Conservation (phyloP, 2,113 vertebrate genomes). For the Daphoenositta chrysoptera region DNA sequence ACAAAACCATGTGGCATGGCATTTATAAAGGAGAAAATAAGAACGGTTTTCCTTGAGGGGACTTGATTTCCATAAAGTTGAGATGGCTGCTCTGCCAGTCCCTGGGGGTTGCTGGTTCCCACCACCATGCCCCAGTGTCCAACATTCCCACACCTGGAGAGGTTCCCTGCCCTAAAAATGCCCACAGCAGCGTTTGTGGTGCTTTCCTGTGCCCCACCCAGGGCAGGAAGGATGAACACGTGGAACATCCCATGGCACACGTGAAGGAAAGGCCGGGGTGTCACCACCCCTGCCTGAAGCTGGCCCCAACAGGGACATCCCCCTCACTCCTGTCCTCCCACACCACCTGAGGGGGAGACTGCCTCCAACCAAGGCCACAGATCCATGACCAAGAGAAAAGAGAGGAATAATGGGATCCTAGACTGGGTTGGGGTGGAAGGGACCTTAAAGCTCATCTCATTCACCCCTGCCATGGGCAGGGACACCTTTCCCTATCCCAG, state of each 20-base stretch:
- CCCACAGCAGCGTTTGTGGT: not conserved
- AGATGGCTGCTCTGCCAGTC: not conserved
- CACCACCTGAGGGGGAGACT: not conserved
- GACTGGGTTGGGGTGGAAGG: too few species aligned
- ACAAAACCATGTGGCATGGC: accelerated
- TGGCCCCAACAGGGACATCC: accelerated
- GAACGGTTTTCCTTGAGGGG: not conserved
- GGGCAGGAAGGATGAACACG: accelerated
- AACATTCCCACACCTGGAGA: not conserved
- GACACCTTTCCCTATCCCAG: not conserved
- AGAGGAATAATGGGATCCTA: not conserved
- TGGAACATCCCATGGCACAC: accelerated
- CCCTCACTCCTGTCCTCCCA: not conserved
- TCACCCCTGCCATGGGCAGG: not conserved
- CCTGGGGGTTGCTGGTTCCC: not conserved
- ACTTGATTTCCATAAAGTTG: not conserved
- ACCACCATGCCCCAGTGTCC: accelerated
- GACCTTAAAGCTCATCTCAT: not conserved
- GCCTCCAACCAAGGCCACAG: not conserved
- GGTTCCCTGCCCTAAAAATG: not conserved
- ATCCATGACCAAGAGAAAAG: not conserved
- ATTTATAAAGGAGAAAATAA: not conserved
- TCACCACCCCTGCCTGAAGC: not conserved
- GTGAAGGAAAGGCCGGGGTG: not conserved
- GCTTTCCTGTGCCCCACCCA: not conserved